These are phyloP conservation scores for Sclerodermus sp. DNA, from an alignment of 2,888 invertebrate genomes.

Conservation along the genomic window DNA sequence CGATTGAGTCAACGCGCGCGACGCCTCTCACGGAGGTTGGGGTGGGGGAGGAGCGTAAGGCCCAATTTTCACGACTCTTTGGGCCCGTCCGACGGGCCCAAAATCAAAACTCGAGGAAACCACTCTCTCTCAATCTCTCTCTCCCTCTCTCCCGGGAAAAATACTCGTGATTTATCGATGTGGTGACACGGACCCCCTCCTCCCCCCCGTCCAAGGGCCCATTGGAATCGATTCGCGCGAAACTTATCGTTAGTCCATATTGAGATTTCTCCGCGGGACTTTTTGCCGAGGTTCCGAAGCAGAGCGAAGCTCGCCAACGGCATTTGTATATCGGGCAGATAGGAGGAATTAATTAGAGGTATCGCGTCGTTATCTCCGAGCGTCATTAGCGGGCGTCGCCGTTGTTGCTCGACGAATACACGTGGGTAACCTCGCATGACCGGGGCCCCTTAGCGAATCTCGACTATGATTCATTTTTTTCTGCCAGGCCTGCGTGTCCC, in stretches of 20 bases:
- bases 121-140: slow-evolving; percentile 9
- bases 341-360: slow-evolving; percentile 57
- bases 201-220: too few relatives aligned
- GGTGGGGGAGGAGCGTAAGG: too few relatives aligned
- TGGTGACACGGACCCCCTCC: neutral
- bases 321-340: slow-evolving; percentile 54
- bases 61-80: too few relatives aligned
- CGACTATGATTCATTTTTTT: slow-evolving; percentile 33
- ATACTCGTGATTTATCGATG: too few relatives aligned
- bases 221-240: too few relatives aligned
- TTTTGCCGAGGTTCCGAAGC: neutral
- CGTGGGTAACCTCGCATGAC: slow-evolving; percentile 44
- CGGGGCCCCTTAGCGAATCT: slow-evolving; percentile 39
- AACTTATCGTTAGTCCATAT: slow-evolving; percentile 15
- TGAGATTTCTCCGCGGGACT: slow-evolving; percentile 21
- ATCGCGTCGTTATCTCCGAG: slow-evolving; percentile 53
- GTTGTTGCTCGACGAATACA: slow-evolving; percentile 38
- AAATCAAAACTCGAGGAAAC: too few relatives aligned
- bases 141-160: too few relatives aligned
- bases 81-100: too few relatives aligned
- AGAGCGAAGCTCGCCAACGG: slow-evolving; percentile 16
- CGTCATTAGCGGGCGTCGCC: slow-evolving; percentile 54
- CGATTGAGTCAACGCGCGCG: too few relatives aligned
- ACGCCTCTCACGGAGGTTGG: too few relatives aligned
- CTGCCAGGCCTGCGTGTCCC: neutral